These are phyloP conservation scores for Indri indri DNA, from an alignment of 2,113 vertebrate genomes.

Conservation along the genomic window DNA sequence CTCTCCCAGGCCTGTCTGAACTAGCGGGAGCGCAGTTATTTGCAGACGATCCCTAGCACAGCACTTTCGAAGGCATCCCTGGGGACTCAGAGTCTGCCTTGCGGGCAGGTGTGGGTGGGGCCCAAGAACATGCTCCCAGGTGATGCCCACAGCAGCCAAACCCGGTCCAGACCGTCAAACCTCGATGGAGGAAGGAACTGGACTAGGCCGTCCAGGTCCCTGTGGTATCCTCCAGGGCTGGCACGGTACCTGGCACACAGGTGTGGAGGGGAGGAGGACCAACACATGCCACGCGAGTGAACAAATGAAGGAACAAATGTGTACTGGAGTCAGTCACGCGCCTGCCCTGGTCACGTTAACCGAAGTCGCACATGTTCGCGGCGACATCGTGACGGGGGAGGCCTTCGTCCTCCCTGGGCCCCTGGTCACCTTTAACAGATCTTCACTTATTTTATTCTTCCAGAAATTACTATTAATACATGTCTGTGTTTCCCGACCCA, in stretches of 20 bases:
- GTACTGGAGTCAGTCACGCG: neutral
- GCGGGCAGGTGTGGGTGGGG: neutral
- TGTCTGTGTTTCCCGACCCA: neutral
- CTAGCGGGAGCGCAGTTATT: accelerated
- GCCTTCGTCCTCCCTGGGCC: neutral
- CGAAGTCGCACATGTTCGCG: too few species aligned
- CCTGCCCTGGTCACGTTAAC: too few species aligned
- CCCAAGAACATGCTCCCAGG: neutral
- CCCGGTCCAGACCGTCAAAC: neutral
- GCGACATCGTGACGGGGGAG: neutral
- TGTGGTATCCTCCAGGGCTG: neutral
- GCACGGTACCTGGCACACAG: neutral
- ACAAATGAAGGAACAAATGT: neutral
- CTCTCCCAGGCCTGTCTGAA: neutral
- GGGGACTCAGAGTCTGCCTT: neutral
- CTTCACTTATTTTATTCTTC: neutral
- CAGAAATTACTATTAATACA: neutral
- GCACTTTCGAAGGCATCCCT: neutral
- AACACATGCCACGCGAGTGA: accelerated
- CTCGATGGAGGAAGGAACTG: neutral
- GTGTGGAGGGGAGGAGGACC: too few species aligned
- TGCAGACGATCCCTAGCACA: neutral
- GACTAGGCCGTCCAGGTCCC: neutral
- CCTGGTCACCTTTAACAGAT: neutral
- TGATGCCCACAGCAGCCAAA: neutral